Percentiles rank a stretch among this genome's conserved stretches.
Evolutionary conservation across 2,113 vertebrate genomes (phyloP).

Genomic region (Seriola dumerili): DNA sequence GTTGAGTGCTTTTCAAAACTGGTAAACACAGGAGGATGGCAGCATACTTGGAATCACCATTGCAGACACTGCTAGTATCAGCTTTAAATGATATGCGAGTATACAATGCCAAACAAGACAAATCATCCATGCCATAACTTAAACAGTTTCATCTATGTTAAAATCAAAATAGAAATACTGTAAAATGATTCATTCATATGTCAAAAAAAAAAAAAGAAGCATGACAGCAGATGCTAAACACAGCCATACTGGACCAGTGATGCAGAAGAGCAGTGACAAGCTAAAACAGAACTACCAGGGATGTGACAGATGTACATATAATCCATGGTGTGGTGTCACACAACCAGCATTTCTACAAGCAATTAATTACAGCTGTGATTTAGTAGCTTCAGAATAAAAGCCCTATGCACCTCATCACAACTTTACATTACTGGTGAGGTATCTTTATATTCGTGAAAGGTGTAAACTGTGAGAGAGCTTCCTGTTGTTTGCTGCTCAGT

Average conservation of each 20-base stretch:
- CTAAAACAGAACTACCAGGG: background rate
- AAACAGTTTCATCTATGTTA: background rate
- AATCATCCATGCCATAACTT: background rate
- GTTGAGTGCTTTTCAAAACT: background rate
- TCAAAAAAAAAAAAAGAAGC: too few relatives aligned
- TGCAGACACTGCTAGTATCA: too few relatives aligned
- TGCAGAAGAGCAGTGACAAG: background rate
- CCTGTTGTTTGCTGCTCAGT: conserved; percentile 24
- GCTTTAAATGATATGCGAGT: background rate
- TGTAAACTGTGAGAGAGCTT: conserved; percentile 10
- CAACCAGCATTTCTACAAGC: background rate
- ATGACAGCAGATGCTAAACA: background rate
- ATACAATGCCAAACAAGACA: background rate
- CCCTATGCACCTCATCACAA: background rate
- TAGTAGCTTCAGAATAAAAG: background rate
- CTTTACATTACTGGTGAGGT: background rate
- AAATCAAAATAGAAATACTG: background rate
- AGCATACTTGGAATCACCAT: background rate
- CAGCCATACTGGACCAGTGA: background rate
- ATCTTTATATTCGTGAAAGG: background rate
- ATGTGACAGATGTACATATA: background rate
- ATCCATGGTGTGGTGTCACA: background rate
- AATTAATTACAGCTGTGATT: background rate
- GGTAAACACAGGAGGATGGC: background rate
- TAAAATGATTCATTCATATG: background rate